A percentile compares a stretch with the other conserved stretches of the same genome.
Conservation (phyloP, 2,888 invertebrate genomes). For the Enchytraeus crypticus region DNA sequence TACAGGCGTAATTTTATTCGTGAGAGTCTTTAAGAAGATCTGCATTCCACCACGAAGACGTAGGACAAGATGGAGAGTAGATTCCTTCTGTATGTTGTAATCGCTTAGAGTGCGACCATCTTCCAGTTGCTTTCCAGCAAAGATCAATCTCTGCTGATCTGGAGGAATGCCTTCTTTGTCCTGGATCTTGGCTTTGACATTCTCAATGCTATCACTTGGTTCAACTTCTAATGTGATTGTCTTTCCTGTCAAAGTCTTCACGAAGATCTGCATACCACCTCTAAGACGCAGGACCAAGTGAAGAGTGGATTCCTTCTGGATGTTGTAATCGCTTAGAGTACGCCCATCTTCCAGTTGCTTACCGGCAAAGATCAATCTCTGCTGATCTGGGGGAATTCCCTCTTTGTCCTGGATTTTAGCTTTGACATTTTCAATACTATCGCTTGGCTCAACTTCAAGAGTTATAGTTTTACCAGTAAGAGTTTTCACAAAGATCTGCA, state of each 20-base stretch:
- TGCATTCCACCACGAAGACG: no score
- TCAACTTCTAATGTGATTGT: slow-evolving; percentile 54
- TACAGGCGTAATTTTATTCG: slow-evolving; percentile 27
- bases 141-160: slow-evolving; percentile 76
- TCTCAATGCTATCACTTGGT: slow-evolving; percentile 87
- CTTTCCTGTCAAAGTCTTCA: slow-evolving; percentile 28
- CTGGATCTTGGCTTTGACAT: slow-evolving; percentile 64
- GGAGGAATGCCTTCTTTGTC: slow-evolving; percentile 52
- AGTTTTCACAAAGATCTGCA: slow-evolving; percentile 48
- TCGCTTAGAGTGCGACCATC: no score
- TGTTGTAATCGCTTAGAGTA: slow-evolving; percentile 83
- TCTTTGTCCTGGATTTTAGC: no score
- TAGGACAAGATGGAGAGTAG: no score
- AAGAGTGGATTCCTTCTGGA: slow-evolving; percentile 88
- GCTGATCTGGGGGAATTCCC: no score
- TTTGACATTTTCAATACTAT: no score
- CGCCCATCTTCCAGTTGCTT: slow-evolving; percentile 89
- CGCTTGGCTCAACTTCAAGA: slow-evolving; percentile 87
- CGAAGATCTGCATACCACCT: slow-evolving; percentile 31
- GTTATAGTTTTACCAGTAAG: slow-evolving; percentile 62
- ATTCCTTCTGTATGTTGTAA: no score
- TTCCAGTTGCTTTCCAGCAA: no score
- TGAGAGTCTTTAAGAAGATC: slow-evolving; percentile 26
- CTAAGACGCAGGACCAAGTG: slow-evolving; percentile 82
- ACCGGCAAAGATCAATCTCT: no score